Evolutionary conservation across 2,797 vertebrate species (phyloP), one percentile per base, ranked within the genome.

Genomic region (Ctenopoma kingsleyae): DNA sequence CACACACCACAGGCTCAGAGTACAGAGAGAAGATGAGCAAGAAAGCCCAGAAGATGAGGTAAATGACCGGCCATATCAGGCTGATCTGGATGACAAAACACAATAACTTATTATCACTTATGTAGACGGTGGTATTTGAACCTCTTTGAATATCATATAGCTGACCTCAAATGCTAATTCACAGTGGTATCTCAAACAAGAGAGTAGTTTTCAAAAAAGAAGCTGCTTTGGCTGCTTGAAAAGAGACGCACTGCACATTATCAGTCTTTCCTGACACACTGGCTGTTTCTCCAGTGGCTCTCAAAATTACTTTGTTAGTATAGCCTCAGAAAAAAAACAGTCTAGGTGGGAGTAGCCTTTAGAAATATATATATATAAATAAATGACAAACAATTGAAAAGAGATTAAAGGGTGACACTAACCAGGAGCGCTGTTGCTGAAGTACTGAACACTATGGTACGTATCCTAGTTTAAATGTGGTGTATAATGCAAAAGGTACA

Each of bases 31-130:
- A 98, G 87, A 98, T 92, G 71, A 98, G 92, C 83, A 98, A 81
- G 92, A 98, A 97, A 74, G 97, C 97, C 97, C 97, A 98, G 92
- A 98, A 98, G 48, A 98, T 71, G 87, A 98, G 92, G 89, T 98
- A 98, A 90, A 97, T 94, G 27, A 96, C 89, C 0, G 97, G 97
- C 92, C 97, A 98, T 50, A 97, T 86, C 56, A 98, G 92, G 84
- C 86, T 97, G 82, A 98, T 76, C 97, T 98, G 77, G 5, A 80
- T 35, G 44, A 71, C 55, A 48, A 1, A 43, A 60, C 8, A 20
- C 0, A 53, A 22, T 5, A 19, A 20, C n/a, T 40, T 40, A 40
- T 40, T 40, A 40, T 15, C 3, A 52, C 43, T 46, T 47, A 23
- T 13, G 17, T 15, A 30, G 9, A 32, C 0, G n/a, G 12, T 2